Conservation (phyloP, 35 echinoderm and acorn worm genomes). For the Eucidaris tribuloides region DNA sequence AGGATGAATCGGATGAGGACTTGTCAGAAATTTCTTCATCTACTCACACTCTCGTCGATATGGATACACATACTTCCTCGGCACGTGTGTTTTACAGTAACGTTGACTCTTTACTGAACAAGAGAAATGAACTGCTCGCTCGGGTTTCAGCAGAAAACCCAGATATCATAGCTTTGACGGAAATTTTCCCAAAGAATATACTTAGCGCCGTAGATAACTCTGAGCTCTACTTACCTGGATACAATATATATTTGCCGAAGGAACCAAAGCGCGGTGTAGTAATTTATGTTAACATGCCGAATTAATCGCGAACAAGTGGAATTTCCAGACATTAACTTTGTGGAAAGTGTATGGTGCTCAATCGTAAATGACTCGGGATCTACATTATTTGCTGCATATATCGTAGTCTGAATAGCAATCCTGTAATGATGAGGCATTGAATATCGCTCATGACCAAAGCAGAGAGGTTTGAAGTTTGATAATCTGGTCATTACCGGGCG, state of each 20-base stretch:
- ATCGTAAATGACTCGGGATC: not conserved
- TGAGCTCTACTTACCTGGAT: too few species aligned
- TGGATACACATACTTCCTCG: not conserved
- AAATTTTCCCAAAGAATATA: not conserved
- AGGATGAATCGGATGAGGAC: not conserved
- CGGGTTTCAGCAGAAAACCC: not conserved
- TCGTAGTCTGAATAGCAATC: not conserved
- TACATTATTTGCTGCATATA: slow-evolving; percentile 4
- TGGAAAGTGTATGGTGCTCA: not conserved
- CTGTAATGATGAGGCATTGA: not conserved
- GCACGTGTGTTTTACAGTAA: not conserved
- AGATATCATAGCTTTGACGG: not conserved
- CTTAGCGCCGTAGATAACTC: not conserved
- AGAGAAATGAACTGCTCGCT: not conserved
- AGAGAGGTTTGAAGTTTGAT: not conserved
- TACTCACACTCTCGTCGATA: not conserved
- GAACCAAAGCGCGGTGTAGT: not conserved
- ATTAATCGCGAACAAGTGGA: not conserved
- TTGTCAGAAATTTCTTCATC: not conserved
- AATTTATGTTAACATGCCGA: not conserved
- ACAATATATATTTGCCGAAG: not conserved
- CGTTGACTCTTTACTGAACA: not conserved
- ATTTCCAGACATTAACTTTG: not conserved
- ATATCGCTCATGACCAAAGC: not conserved
- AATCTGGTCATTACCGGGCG: not conserved